Conservation (phyloP, 2,797 vertebrate species). For the Lutjanus argentimaculatus region DNA sequence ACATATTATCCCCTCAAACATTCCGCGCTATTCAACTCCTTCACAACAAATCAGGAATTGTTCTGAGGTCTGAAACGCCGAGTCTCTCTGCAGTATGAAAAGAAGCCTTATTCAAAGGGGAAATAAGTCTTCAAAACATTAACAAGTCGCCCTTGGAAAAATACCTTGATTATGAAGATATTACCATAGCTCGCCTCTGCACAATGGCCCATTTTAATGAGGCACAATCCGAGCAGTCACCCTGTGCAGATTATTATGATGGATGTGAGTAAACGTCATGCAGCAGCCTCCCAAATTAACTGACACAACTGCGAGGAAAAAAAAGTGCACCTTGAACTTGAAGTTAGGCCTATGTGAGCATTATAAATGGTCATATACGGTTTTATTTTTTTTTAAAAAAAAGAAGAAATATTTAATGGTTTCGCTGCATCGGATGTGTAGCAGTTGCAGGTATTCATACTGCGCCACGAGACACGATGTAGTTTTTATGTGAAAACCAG, state of each 20-base stretch:
- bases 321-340: conserved; percentile 18
- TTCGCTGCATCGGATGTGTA: conserved; percentile 31
- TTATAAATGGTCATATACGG: neutral
- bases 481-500: conserved; percentile 90
- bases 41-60: conserved; percentile 92
- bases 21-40: conserved; percentile 77
- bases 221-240: conserved; percentile 63
- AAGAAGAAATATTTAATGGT: neutral
- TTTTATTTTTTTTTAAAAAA: neutral
- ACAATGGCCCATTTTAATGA: conserved; percentile 80
- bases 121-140: conserved; percentile 86
- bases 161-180: conserved; percentile 83
- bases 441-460: conserved; percentile 61
- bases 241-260: conserved; percentile 55
- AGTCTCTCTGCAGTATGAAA: conserved; percentile 82
- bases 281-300: conserved; percentile 23
- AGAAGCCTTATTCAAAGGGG: conserved; percentile 83
- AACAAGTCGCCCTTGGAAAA: conserved; percentile 81
- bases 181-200: conserved; percentile 69
- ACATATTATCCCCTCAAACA: conserved; percentile 83
- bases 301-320: conserved; percentile 7
- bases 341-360: neutral
- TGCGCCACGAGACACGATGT: conserved; percentile 60
- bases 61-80: conserved; percentile 80
- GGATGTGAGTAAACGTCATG: conserved; percentile 45